Conservation (phyloP, 2,888 invertebrate genomes). For the Vesta saturnalis region DNA sequence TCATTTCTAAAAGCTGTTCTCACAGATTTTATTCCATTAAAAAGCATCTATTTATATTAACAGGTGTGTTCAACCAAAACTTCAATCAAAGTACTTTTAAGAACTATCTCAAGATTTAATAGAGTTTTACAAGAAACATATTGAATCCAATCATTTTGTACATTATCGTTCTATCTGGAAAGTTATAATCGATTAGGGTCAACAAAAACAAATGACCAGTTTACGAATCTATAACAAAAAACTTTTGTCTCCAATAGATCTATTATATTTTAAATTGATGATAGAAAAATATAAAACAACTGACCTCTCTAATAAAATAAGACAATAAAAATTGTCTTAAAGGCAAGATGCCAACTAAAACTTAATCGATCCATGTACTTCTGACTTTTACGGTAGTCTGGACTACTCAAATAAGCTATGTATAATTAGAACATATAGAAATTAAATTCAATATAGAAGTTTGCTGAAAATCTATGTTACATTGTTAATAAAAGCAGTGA, state of each 20-base stretch:
- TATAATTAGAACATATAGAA: background rate
- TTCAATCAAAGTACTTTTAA: too few relatives aligned
- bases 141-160: background rate
- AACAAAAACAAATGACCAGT: conserved; percentile 21
- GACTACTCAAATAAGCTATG: background rate
- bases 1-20: too few relatives aligned
- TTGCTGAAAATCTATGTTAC: too few relatives aligned
- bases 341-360: conserved; percentile 35
- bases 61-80: too few relatives aligned
- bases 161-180: conserved; percentile 18
- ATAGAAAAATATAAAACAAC: conserved; percentile 29
- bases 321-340: conserved; percentile 42
- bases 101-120: background rate
- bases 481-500: background rate
- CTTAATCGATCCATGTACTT: too few relatives aligned
- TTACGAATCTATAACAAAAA: conserved; percentile 23
- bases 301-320: conserved; percentile 41
- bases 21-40: too few relatives aligned
- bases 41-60: too few relatives aligned
- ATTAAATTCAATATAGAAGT: conserved; percentile 1
- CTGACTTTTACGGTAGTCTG: background rate
- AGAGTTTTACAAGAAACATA: background rate
- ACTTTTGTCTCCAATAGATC: conserved; percentile 17
- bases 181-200: conserved; percentile 23
- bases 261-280: conserved; percentile 23